These are phyloP conservation scores for Apodemus sylvaticus DNA, from an alignment of 2,113 vertebrate genomes.

Conservation along the genomic window DNA sequence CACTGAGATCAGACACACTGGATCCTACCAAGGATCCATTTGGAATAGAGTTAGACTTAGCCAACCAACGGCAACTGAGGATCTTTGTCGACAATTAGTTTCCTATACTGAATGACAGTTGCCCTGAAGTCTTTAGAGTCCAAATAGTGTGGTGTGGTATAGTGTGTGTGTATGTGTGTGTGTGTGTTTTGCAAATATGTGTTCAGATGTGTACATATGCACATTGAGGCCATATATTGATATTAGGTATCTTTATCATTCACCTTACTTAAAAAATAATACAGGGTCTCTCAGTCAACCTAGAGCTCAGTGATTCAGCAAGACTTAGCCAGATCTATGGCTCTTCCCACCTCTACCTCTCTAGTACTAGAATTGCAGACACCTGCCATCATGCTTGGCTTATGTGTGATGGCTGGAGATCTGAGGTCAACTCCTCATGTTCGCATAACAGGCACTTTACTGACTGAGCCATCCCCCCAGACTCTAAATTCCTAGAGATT, in stretches of 20 bases:
- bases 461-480: no score
- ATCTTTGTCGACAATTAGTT: neutral
- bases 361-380: neutral
- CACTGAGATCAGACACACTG: neutral
- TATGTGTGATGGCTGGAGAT: neutral
- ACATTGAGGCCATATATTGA: neutral
- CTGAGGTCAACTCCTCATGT: neutral
- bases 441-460: neutral
- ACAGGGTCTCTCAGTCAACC: neutral
- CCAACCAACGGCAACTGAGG: neutral
- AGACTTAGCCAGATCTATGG: neutral
- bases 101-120: neutral
- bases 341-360: neutral
- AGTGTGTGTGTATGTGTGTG: neutral
- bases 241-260: neutral
- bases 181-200: neutral
- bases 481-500: neutral
- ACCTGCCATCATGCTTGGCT: no score
- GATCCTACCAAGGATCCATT: neutral
- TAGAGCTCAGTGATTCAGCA: neutral
- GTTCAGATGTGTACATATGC: neutral
- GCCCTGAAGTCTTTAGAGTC: neutral
- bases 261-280: neutral
- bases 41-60: neutral
- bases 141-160: neutral